phyloP scores from a whole-genome alignment of 1,140 invertebrate genomes.

The Gerris buenoi region DNA sequence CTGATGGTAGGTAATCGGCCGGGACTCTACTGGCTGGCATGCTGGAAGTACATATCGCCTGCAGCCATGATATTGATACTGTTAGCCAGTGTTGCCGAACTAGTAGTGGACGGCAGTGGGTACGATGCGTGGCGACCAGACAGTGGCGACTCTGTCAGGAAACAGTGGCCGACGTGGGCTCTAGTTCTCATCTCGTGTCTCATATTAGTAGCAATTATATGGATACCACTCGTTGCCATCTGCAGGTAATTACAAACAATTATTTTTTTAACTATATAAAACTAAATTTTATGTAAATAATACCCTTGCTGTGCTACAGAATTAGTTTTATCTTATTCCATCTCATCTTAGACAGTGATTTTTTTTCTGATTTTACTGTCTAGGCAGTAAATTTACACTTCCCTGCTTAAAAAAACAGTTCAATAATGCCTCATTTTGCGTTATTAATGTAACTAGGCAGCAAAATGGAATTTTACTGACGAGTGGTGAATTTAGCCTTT shows the following conservation, averaged over 20 bases:
- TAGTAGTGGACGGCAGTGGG: constrained; percentile 62
- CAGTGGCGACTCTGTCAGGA: constrained; percentile 51
- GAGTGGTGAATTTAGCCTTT: no score
- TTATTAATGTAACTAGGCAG: no score
- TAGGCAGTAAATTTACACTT: no score
- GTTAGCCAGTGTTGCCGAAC: constrained; percentile 66
- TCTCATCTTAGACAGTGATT: no score
- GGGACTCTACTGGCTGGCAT: constrained; percentile 76
- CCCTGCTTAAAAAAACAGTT: no score
- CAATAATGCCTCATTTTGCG: no score
- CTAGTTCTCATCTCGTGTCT: constrained; percentile 57
- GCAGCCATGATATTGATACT: constrained; percentile 79
- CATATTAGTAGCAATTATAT: constrained; percentile 63
- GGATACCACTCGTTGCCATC: constrained; percentile 73
- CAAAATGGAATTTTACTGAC: no score
- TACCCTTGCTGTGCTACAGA: no score
- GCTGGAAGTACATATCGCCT: constrained; percentile 87
- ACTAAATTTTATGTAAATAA: no score
- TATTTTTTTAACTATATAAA: no score
- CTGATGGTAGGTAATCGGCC: constrained; percentile 82
- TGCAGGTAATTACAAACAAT: constrained; percentile 55
- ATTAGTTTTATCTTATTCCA: no score
- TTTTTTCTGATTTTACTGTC: no score
- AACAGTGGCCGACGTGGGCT: constrained; percentile 66
- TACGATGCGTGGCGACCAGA: constrained; percentile 71